These are phyloP conservation scores for Alectura lathami DNA, from an alignment of 2,113 vertebrate genomes.

Conservation along the genomic window DNA sequence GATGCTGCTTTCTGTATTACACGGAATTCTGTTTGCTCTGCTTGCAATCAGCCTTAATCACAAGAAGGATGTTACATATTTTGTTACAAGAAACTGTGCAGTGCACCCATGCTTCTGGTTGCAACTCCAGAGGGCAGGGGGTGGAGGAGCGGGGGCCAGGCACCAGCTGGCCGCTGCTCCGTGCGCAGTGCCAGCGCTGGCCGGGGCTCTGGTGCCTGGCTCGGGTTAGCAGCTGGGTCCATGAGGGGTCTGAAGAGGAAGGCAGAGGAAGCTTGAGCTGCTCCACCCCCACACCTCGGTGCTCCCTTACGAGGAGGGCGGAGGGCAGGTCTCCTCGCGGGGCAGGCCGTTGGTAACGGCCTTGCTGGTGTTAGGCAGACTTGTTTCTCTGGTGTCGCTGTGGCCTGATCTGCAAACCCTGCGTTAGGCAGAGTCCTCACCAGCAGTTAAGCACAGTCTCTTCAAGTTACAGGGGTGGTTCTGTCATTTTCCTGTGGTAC, in stretches of 20 bases:
- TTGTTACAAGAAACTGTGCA: not conserved
- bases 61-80: not conserved
- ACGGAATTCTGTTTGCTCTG: not conserved
- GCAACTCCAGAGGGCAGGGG: not conserved
- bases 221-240: not conserved
- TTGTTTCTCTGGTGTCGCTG: fast-evolving
- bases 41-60: not conserved
- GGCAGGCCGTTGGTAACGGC: too few relatives aligned
- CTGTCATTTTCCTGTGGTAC: not conserved
- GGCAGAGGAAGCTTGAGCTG: not conserved
- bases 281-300: not conserved
- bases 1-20: not conserved
- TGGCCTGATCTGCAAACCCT: not conserved
- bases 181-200: fast-evolving
- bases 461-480: not conserved
- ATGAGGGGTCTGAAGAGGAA: not conserved
- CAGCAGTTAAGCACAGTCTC: not conserved
- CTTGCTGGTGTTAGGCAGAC: too few relatives aligned
- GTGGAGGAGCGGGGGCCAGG: not conserved
- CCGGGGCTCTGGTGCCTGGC: not conserved
- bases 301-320: too few relatives aligned
- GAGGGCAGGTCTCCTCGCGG: not conserved
- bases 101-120: not conserved
- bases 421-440: fast-evolving
- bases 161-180: not conserved